These are phyloP conservation scores for Tachuris rubrigastra DNA, from an alignment of 2,113 vertebrate species.

Conservation along the genomic window DNA sequence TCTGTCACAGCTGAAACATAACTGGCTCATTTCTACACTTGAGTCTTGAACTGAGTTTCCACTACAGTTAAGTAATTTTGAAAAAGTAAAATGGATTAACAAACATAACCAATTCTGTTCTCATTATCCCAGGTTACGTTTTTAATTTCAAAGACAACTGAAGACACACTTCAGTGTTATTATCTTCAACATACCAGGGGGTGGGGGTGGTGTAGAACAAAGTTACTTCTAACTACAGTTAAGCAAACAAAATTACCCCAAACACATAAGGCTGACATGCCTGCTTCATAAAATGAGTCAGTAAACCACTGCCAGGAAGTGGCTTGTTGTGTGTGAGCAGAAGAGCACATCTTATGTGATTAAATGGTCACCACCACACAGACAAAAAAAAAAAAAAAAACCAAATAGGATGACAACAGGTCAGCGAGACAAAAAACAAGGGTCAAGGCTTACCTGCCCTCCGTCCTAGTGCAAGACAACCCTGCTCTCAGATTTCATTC, in stretches of 20 bases:
- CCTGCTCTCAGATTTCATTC: neutral
- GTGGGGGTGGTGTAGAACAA: neutral
- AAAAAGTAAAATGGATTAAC: neutral
- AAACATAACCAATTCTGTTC: neutral
- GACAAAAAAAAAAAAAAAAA: neutral
- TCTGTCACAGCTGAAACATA: neutral
- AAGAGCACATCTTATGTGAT: neutral
- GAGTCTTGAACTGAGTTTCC: neutral
- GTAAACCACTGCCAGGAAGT: conserved; percentile 44
- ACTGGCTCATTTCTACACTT: neutral
- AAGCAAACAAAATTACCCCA: neutral
- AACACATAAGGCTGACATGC: neutral
- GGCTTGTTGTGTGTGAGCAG: neutral
- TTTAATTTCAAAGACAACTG: neutral
- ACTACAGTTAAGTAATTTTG: neutral
- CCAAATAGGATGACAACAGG: neutral
- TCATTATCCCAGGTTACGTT: neutral
- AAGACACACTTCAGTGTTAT: neutral
- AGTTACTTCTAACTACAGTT: neutral
- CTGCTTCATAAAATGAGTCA: conserved; percentile 22
- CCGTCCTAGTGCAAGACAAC: neutral
- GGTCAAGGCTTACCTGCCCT: neutral
- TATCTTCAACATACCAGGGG: neutral
- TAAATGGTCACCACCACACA: neutral
- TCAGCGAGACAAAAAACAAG: neutral